These are phyloP conservation scores for Limosa lapponica DNA, from an alignment of 2,797 vertebrate genomes.

Conservation along the genomic window DNA sequence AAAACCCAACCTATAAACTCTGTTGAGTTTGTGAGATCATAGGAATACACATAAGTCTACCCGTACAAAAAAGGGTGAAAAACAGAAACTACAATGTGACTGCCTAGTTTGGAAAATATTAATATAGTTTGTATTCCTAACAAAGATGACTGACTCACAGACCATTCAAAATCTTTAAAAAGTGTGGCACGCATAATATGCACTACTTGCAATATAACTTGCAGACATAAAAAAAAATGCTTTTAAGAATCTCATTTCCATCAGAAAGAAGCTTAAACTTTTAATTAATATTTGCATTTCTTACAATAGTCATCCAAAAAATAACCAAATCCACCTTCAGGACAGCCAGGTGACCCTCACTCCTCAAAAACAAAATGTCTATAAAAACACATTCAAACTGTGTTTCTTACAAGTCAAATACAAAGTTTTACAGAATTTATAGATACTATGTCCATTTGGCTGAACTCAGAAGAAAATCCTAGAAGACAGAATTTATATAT, in stretches of 20 bases:
- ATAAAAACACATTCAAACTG: not conserved
- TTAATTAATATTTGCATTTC: not conserved
- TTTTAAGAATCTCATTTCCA: not conserved
- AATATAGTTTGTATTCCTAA: not conserved
- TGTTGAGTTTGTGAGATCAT: not conserved
- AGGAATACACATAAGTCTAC: not conserved
- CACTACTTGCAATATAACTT: not conserved
- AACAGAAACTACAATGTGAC: not conserved
- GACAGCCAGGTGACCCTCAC: accelerated
- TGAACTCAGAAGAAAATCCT: not conserved
- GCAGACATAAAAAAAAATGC: accelerated
- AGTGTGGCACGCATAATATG: not conserved
- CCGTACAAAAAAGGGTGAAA: not conserved
- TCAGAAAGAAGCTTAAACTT: not conserved
- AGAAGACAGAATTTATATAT: not conserved
- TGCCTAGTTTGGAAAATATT: not conserved
- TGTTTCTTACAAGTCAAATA: not conserved
- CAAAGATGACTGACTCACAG: not conserved
- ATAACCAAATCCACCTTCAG: not conserved
- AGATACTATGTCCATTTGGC: not conserved
- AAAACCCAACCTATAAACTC: accelerated
- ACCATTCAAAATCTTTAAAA: not conserved
- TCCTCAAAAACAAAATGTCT: not conserved
- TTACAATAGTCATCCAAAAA: not conserved
- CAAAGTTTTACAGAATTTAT: not conserved